phyloP scores from a whole-genome alignment of 1,140 invertebrate species.

The Phthorimaea operculella region DNA sequence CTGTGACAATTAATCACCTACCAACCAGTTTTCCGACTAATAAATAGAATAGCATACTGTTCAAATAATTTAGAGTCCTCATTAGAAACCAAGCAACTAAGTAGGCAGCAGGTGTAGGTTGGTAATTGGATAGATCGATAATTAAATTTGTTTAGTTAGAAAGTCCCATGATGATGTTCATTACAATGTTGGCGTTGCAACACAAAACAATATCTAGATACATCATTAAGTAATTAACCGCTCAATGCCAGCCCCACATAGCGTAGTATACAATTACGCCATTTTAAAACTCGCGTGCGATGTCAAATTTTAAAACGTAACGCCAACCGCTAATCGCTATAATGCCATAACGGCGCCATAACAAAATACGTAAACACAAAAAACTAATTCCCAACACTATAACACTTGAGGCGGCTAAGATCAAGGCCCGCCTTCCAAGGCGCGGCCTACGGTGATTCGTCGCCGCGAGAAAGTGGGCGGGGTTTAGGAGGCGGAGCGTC shows the following conservation, averaged over 20 bases:
- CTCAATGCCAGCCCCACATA: conserved; percentile 13
- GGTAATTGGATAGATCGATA: no score
- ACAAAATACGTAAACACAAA: conserved; percentile 44
- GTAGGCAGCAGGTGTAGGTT: no score
- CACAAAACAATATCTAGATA: not conserved
- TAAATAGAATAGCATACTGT: no score
- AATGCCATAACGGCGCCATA: conserved; percentile 17
- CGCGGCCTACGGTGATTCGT: conserved; percentile 34
- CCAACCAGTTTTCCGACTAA: no score
- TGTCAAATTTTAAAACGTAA: conserved; percentile 44
- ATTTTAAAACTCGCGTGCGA: conserved; percentile 40
- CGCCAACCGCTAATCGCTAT: conserved; percentile 41
- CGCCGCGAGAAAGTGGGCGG: conserved; percentile 37
- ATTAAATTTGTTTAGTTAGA: no score
- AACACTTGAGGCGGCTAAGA: conserved; percentile 36
- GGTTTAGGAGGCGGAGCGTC: conserved; percentile 27
- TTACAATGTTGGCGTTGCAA: no score
- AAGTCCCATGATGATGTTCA: no score
- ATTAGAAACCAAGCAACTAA: no score
- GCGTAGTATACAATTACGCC: not conserved
- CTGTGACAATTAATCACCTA: no score
- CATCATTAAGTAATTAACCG: conserved; percentile 11
- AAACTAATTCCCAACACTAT: conserved; percentile 61
- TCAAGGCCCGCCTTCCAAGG: conserved; percentile 26
- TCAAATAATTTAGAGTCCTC: no score